These are phyloP conservation scores for Coluber constrictor DNA, from an alignment of 2,797 vertebrate species.

Conservation along the genomic window DNA sequence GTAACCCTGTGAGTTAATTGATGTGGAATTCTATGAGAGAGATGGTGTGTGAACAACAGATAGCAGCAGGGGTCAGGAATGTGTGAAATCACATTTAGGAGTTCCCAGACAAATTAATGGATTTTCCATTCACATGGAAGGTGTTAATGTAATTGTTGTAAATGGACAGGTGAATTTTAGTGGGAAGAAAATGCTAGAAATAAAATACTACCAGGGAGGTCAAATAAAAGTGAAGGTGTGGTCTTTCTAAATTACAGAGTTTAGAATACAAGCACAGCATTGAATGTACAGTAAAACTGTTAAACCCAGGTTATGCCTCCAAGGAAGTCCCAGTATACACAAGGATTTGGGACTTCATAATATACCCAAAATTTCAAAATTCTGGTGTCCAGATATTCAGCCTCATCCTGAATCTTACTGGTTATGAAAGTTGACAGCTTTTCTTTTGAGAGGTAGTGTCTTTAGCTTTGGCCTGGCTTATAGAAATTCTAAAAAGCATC, in stretches of 20 bases:
- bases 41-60: not conserved
- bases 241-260: not conserved
- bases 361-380: not conserved
- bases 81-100: conserved; percentile 9
- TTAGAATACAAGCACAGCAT: not conserved
- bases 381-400: not conserved
- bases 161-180: conserved; percentile 22
- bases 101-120: not conserved
- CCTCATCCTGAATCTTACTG: not conserved
- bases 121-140: conserved; percentile 19
- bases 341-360: not conserved
- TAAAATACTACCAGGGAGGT: not conserved
- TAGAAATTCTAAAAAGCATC: not conserved
- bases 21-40: conserved; percentile 36
- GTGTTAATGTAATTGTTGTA: not conserved
- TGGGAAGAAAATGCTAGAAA: conserved; percentile 4
- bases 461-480: not conserved
- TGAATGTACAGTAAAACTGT: not conserved
- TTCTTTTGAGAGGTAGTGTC: not conserved
- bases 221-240: not conserved
- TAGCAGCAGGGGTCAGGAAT: not conserved
- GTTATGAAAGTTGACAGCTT: not conserved
- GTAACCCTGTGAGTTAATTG: conserved; percentile 24
- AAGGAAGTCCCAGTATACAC: not conserved
- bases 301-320: not conserved